Percentiles rank a stretch among this genome's conserved stretches.
phyloP scores from a whole-genome alignment of 2,888 invertebrate genomes.

The Cantharis rustica region DNA sequence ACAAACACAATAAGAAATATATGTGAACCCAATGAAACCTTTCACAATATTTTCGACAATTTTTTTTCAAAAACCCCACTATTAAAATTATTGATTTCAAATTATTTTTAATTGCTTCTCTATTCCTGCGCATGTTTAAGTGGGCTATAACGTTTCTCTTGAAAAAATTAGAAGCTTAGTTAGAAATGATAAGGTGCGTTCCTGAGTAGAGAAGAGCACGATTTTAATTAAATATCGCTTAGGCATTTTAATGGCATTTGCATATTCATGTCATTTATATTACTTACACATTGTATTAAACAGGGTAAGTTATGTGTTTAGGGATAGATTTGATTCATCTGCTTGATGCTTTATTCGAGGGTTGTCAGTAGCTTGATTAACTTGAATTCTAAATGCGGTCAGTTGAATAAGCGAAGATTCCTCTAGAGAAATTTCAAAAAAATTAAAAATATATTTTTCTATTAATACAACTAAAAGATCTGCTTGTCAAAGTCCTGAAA shows the following conservation, averaged over 20 bases:
- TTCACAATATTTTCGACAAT: no score
- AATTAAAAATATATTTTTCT: neutral
- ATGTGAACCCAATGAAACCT: no score
- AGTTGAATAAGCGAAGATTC: neutral
- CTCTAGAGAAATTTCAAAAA: neutral
- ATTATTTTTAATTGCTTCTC: neutral
- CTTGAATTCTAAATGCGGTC: constrained; percentile 10
- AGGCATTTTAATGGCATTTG: constrained; percentile 39
- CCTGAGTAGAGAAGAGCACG: constrained; percentile 10
- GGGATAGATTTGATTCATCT: constrained; percentile 22
- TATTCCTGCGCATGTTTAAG: neutral
- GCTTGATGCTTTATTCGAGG: constrained; percentile 11
- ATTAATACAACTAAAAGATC: neutral
- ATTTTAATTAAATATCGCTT: constrained; percentile 35
- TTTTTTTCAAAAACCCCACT: neutral
- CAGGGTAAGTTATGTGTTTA: constrained; percentile 27
- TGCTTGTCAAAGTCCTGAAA: neutral
- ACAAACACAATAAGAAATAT: no score
- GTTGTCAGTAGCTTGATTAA: constrained; percentile 21
- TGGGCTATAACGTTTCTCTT: neutral
- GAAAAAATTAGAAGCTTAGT: constrained; percentile 1
- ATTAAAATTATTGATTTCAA: neutral
- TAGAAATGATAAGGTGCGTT: constrained; percentile 14
- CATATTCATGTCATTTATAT: constrained; percentile 37
- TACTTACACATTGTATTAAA: constrained; percentile 34